Evolutionary conservation across 2,113 vertebrate species (phyloP).

Genomic region (Cricetomys ansorgei): DNA sequence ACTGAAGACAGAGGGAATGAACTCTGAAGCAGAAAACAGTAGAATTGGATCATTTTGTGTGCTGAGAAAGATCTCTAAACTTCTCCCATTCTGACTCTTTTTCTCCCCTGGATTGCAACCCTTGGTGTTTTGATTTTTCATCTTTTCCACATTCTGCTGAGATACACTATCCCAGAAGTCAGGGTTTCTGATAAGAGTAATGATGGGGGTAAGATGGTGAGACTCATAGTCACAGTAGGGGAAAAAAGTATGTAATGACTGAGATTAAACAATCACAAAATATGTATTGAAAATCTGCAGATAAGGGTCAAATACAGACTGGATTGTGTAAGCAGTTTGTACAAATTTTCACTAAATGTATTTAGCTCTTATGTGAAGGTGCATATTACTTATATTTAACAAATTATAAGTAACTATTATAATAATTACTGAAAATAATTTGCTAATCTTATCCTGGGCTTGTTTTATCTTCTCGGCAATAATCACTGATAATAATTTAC

Average conservation of each 20-base stretch:
- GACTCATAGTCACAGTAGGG: not conserved
- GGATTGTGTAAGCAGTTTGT: not conserved
- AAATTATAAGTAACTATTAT: not conserved
- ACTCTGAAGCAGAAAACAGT: not conserved
- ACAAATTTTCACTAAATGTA: slow-evolving; percentile 15
- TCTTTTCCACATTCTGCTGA: not conserved
- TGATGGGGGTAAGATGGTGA: not conserved
- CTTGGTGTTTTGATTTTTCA: not conserved
- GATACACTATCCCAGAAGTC: not conserved
- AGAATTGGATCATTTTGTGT: not conserved
- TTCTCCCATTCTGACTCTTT: not conserved
- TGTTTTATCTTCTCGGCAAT: not conserved
- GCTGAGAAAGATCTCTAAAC: not conserved
- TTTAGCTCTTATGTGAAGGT: not conserved
- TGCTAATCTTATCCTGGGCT: not conserved
- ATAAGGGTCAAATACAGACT: not conserved
- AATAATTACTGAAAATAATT: not conserved
- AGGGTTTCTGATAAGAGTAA: slow-evolving; percentile 37
- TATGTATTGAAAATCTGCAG: not conserved
- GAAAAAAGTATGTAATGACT: not conserved
- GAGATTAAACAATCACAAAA: not conserved
- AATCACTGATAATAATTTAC: not conserved
- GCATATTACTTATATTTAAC: not conserved
- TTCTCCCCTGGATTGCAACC: not conserved
- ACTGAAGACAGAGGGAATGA: not conserved